A percentile compares a stretch with the other conserved stretches of the same genome.
Conservation (phyloP, 2,797 vertebrate genomes). For the Diplodus sargus region DNA sequence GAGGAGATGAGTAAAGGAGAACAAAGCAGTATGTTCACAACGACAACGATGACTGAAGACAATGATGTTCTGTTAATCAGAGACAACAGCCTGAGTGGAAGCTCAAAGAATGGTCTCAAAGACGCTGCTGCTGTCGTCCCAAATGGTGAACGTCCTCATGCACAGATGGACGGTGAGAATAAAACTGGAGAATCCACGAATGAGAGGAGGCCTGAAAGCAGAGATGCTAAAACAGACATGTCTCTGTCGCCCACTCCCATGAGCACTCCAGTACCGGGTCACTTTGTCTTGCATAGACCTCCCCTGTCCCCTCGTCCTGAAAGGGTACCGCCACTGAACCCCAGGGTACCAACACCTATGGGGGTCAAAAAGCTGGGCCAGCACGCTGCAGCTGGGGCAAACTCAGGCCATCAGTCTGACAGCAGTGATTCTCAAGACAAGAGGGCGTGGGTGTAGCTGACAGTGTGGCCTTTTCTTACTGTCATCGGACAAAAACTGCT, state of each 20-base stretch:
- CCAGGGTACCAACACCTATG: constrained; percentile 34
- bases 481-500: background rate
- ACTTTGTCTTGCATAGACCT: constrained; percentile 52
- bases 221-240: constrained; percentile 18
- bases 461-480: background rate
- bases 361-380: constrained; percentile 53
- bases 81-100: constrained; percentile 42
- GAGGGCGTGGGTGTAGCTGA: constrained; percentile 87
- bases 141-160: background rate
- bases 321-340: constrained; percentile 5
- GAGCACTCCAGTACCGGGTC: background rate
- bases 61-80: constrained; percentile 55
- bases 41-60: constrained; percentile 42
- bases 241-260: constrained; percentile 33
- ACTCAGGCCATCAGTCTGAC: constrained; percentile 58
- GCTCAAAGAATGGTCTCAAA: constrained; percentile 8
- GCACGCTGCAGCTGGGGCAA: constrained; percentile 38
- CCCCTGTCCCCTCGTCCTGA: constrained; percentile 36
- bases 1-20: constrained; percentile 67
- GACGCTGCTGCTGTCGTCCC: background rate
- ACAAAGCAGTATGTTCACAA: constrained; percentile 58
- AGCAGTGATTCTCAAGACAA: constrained; percentile 75
- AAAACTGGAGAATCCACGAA: background rate
- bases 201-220: constrained; percentile 14
- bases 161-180: background rate